phyloP scores from a whole-genome alignment of 2,797 vertebrate genomes.

The Diglossa cyanea region DNA sequence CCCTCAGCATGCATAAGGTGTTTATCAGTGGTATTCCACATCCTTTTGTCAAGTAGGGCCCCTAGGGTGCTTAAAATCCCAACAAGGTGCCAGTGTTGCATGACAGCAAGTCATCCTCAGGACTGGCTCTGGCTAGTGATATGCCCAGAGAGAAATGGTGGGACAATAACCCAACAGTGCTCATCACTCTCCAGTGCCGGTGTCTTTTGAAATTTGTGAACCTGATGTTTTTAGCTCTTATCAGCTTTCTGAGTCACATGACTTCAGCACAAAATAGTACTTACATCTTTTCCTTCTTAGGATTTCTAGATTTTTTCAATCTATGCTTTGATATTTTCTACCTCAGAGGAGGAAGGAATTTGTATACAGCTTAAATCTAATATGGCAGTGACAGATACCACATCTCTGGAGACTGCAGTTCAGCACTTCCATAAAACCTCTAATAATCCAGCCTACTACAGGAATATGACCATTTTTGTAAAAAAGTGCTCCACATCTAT shows the following conservation, averaged over 20 bases:
- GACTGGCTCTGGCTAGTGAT: background rate
- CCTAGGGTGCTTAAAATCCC: background rate
- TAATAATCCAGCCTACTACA: background rate
- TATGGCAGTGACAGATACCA: background rate
- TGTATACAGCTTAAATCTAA: background rate
- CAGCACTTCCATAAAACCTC: background rate
- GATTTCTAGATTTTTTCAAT: background rate
- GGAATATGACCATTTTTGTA: background rate
- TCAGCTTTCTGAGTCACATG: background rate
- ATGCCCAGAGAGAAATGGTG: background rate
- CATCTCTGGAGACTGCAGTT: background rate
- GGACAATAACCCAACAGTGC: background rate
- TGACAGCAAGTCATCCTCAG: background rate
- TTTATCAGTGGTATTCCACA: background rate
- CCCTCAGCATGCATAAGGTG: background rate
- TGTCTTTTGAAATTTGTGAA: background rate
- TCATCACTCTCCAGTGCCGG: background rate
- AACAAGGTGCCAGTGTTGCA: background rate
- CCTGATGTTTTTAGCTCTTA: background rate
- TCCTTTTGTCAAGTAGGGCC: background rate
- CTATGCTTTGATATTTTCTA: background rate
- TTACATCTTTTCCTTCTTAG: background rate
- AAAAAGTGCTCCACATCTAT: background rate
- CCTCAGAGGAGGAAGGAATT: background rate
- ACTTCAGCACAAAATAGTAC: background rate